Conservation (phyloP, 2,797 vertebrate species). For the Malacoraja senta region DNA sequence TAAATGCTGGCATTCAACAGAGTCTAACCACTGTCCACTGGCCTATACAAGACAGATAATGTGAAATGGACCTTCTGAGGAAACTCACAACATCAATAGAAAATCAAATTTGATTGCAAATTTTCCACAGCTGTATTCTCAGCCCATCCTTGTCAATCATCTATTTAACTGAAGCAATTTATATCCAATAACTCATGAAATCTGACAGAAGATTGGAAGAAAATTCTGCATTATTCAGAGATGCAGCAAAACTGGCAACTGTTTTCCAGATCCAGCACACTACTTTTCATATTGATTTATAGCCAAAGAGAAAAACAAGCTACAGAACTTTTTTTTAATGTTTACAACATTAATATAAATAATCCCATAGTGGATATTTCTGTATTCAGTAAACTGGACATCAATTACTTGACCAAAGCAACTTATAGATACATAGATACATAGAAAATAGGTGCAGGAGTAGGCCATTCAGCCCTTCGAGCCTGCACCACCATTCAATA, state of each 20-base stretch:
- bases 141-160: neutral
- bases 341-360: neutral
- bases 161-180: neutral
- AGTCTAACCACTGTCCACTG: neutral
- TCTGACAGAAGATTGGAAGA: neutral
- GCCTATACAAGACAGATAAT: neutral
- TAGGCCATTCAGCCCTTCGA: no score
- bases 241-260: neutral
- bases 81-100: neutral
- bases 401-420: no score
- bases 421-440: no score
- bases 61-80: neutral
- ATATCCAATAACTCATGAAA: neutral
- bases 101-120: conserved; percentile 8
- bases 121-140: neutral
- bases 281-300: neutral
- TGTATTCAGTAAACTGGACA: neutral
- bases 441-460: no score
- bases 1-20: neutral
- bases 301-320: neutral
- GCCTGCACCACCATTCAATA: no score
- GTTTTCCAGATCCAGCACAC: neutral
- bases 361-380: neutral
- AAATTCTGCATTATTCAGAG: neutral
- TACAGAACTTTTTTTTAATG: neutral